Evolutionary conservation across 2,797 vertebrate genomes (phyloP), one percentile per base, ranked within the genome.

Genomic region (Austrolebias charrua): DNA sequence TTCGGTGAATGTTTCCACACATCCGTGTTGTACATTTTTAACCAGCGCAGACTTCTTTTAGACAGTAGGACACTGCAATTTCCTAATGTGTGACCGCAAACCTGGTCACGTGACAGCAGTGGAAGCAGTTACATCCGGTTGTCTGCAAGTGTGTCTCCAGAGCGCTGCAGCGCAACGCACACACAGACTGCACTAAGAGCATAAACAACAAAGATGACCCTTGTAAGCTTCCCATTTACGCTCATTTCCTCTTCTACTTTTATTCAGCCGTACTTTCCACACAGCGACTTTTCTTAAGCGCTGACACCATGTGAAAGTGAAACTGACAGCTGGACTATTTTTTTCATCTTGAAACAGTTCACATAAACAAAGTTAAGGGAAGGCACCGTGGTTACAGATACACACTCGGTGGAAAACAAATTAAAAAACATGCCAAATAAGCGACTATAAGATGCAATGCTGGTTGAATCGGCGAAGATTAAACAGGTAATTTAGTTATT

Each of bases 161-260:
- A 19, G 35, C 70, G 69, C 65, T 71, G 75, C 71, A 75, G 71
- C 40, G 69, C 65, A 84, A 60, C 65, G 60, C 62, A 61, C 63
- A 47, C 65, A 55, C 51, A 71, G 83, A 78, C 78, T 83, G 71
- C 57, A 1, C 69, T 82, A 49, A 49, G 55, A 74, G 65, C 64
- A 75, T 71, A 80, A 87, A 83, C 84, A 90, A 86, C 84, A 84
- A 80, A 83, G 76, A 85, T 83, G 83, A 88, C 84, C 80, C 78
- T 47, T 81, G 81, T 82, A 81, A 82, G 79, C 81, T 91, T 90
- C 87, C 86, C 78, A 89, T 89, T 86, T 79, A 78, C 69, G 78
- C 60, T 55, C 55, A 80, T 83, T 92, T 92, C 82, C 90, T 54
- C 81, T 86, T 88, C 76, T 76, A 64, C 82, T 79, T 82, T 78